Evolutionary conservation across 2,888 invertebrate species (phyloP).

Genomic region (Pyrochroa serraticornis): DNA sequence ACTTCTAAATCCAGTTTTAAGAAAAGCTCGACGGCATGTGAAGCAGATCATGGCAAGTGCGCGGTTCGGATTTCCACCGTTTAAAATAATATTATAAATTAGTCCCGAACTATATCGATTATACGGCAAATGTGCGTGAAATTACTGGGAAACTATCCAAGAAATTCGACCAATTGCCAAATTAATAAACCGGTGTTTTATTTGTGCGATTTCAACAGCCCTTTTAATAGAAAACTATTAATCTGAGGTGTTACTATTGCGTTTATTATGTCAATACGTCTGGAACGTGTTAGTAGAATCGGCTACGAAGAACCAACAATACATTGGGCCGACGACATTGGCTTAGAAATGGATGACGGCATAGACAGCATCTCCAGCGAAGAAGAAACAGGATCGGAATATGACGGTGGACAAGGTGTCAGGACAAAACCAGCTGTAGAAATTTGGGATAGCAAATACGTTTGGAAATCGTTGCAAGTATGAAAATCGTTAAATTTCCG

Average conservation of each 20-base stretch:
- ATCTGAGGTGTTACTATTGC: background rate
- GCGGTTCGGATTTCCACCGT: too few species aligned
- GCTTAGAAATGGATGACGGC: constrained; percentile 31
- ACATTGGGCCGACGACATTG: constrained; percentile 35
- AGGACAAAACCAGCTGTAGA: constrained; percentile 46
- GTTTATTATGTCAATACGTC: constrained; percentile 14
- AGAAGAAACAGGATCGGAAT: constrained; percentile 60
- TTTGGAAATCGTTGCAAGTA: constrained; percentile 51
- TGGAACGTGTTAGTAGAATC: constrained; percentile 7
- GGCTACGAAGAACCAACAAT: constrained; percentile 17
- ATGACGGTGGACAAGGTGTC: constrained; percentile 43
- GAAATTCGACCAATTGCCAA: background rate
- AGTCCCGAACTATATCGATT: too few species aligned
- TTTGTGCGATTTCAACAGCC: too few species aligned
- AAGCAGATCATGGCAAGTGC: too few species aligned
- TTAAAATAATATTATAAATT: background rate
- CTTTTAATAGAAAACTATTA: too few species aligned
- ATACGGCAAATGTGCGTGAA: constrained; percentile 9
- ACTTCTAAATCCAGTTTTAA: too few species aligned
- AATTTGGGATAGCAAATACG: constrained; percentile 51
- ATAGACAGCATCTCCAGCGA: constrained; percentile 61
- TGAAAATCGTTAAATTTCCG: constrained; percentile 9
- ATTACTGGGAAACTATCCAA: constrained; percentile 12
- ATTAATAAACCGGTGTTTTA: too few species aligned
- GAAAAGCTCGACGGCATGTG: too few species aligned